These are phyloP conservation scores for Anas platyrhynchos DNA, from an alignment of 2,113 vertebrate genomes.

Conservation along the genomic window DNA sequence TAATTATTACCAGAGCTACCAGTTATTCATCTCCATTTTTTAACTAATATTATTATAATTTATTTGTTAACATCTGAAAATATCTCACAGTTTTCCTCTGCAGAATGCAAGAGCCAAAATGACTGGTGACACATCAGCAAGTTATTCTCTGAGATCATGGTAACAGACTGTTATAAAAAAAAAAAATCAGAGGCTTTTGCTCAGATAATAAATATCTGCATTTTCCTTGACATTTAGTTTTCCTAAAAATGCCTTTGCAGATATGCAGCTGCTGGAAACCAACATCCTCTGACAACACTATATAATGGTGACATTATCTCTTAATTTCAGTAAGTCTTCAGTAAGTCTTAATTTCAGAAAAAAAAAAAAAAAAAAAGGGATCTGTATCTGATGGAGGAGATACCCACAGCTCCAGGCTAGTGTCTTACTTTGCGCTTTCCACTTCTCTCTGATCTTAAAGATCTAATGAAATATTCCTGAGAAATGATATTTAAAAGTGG, in stretches of 20 bases:
- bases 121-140: neutral
- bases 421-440: neutral
- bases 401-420: neutral
- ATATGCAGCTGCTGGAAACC: constrained; percentile 5
- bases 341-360: constrained; percentile 33
- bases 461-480: neutral
- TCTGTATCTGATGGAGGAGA: neutral
- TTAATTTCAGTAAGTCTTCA: constrained; percentile 27
- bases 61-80: neutral
- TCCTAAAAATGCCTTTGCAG: constrained; percentile 41
- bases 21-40: neutral
- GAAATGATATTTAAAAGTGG: neutral
- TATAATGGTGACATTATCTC: constrained; percentile 33
- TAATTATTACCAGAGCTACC: neutral
- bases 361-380: neutral
- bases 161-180: neutral
- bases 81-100: neutral
- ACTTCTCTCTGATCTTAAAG: neutral
- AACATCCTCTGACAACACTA: neutral
- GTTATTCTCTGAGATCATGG: neutral
- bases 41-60: neutral
- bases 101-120: neutral
- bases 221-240: constrained; percentile 55
- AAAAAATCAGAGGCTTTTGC: neutral
- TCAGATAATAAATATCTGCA: constrained; percentile 23